Evolutionary conservation across 1,140 invertebrate species (phyloP).

Genomic region (Caenorhabditis briggsae): DNA sequence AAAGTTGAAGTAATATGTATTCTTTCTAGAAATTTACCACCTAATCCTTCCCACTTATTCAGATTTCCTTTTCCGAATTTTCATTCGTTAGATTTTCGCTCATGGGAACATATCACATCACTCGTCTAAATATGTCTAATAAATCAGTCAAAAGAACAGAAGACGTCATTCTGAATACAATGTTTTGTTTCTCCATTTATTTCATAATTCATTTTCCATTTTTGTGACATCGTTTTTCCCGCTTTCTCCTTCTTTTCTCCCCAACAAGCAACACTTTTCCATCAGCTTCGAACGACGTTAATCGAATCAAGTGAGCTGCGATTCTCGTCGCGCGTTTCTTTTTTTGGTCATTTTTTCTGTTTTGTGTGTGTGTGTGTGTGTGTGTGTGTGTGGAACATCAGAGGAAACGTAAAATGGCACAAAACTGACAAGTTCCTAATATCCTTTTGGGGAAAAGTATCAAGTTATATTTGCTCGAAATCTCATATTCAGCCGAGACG

Average conservation of each 20-base stretch:
- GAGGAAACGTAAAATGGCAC: constrained; percentile 30
- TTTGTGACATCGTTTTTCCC: not conserved
- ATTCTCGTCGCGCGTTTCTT: not conserved
- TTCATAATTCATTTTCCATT: not conserved
- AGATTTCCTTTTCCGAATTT: too few species aligned
- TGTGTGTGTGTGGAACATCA: not conserved
- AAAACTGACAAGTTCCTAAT: constrained; percentile 48
- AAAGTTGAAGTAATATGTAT: too few species aligned
- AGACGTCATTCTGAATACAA: too few species aligned
- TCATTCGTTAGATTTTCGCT: too few species aligned
- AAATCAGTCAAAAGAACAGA: too few species aligned
- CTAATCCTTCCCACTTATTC: too few species aligned
- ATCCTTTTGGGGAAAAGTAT: constrained; percentile 38
- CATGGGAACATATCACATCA: too few species aligned
- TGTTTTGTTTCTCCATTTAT: too few species aligned
- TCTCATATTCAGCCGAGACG: constrained; percentile 21
- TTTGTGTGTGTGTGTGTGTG: not conserved
- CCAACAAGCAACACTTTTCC: not conserved
- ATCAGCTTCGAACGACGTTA: constrained; percentile 27
- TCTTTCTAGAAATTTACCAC: too few species aligned
- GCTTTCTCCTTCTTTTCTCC: not conserved
- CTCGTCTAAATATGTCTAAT: too few species aligned
- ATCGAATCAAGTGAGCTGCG: constrained; percentile 27
- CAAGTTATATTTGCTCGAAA: constrained; percentile 45
- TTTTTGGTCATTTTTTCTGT: not conserved